Evolutionary conservation across 2,113 vertebrate genomes (phyloP), one percentile per base, ranked within the genome.

Genomic region (Pedionomus torquatus): DNA sequence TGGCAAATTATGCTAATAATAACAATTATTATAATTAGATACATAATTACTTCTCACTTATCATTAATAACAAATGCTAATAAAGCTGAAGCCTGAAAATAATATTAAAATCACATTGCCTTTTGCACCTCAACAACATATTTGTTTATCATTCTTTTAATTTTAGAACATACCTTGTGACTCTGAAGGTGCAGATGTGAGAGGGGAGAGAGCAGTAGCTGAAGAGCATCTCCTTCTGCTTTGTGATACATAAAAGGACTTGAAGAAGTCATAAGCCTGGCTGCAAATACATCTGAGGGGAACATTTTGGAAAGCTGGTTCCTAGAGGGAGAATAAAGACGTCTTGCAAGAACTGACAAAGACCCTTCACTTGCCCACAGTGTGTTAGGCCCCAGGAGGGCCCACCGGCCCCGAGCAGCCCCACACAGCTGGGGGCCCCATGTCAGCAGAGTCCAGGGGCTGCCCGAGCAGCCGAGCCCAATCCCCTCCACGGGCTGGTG

Each of bases 1-100:
- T 86, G 49, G 78, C 31, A 96, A 88, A 83, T 77, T 7, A 94
- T 74, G n/a, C 28, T 80, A 95, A 88, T 90, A 93, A 88, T 46
- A 92, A 92, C 75, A 94, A 85, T 65, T 90, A 72, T 83, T 71
- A 18, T 72, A 84, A 71, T 93, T 88, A 69, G n/a, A 44, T 44
- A 48, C 48, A 44, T 88, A 95, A 93, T 96, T 88, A 80, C 68
- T 88, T 69, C 54, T 77, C 54, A 65, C 21, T 92, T 92, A 77
- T 58, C 19, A 88, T 77, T 88, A 95, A 95, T 93, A 95, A 66
- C 88, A 58, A 79, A 86, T 77, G 88, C 17, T 95, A 90, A 96
- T 92, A 93, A 95, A 95, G 54, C 63, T 1, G 1, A 86, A 88
- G 35, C 24, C 63, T 95, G 88, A 77, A 93, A 77, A 64, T 48